Conservation (phyloP, 2,888 invertebrate species). For the Volucella inanis region DNA sequence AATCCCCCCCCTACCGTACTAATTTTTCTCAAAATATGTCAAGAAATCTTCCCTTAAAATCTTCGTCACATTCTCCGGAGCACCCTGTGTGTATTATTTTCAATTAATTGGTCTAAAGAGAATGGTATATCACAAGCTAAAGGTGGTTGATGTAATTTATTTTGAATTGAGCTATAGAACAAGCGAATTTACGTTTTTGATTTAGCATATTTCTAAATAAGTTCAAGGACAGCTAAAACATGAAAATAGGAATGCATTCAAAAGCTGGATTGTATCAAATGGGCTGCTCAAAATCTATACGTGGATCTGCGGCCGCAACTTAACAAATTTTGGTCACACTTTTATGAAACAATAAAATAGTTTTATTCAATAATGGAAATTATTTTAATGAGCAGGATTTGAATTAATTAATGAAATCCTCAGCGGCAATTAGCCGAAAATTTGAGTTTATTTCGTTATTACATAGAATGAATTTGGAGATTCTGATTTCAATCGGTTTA, state of each 20-base stretch:
- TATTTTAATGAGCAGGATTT: conserved; percentile 3
- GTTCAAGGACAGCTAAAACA: conserved; percentile 14
- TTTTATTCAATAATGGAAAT: conserved; percentile 1
- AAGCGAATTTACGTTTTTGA: conserved; percentile 2
- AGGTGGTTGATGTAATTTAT: conserved; percentile 20
- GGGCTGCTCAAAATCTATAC: too few species aligned
- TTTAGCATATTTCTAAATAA: conserved; percentile 10
- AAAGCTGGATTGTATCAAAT: not conserved
- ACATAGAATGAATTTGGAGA: too few species aligned
- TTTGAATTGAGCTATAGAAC: conserved; percentile 5
- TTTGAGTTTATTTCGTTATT: too few species aligned
- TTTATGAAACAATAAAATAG: conserved; percentile 7
- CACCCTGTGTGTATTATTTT: not conserved
- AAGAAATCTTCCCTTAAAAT: too few species aligned
- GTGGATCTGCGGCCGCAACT: too few species aligned
- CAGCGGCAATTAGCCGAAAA: not conserved
- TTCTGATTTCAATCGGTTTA: too few species aligned
- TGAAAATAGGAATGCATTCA: not conserved
- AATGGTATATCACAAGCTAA: not conserved
- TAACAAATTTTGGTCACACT: not conserved
- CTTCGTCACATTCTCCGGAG: too few species aligned
- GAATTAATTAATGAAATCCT: not conserved
- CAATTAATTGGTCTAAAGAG: conserved; percentile 12
- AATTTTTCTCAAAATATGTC: too few species aligned
- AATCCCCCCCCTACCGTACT: too few species aligned